Base-by-base conservation (phyloP, 2,888 invertebrate genomes). In the Macrosiphum euphorbiae region DNA sequence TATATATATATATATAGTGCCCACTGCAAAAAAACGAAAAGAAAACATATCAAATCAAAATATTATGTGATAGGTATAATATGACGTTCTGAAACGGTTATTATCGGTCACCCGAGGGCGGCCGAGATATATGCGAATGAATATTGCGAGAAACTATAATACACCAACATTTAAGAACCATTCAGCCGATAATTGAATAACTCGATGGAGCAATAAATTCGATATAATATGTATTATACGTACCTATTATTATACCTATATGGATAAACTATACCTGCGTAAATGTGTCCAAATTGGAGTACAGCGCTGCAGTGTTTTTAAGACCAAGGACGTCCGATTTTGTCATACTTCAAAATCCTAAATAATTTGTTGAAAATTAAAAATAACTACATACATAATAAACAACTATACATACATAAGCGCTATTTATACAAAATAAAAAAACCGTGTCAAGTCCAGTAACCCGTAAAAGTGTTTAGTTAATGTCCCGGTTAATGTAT, bases 291-390 rank as follows among this genome's bases (percentile, higher is more conserved):
- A 44, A 91, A 86, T 92, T 44, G 47, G 87, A 87, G 50, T 92
- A 92, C 0, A 44, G 50, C 41, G 26, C 16, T 16, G 41, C 16
- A 26, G 41, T 84, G 24, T 90, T 90, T 91, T 52, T 78, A 78
- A 92, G 41, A 44, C 92, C 92, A 92, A 92, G 92, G 92, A 88
- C 92, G 78, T 88, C 52, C 24, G 78, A 88, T 92, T 92, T 88
- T 88, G 88, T 52, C 92, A 92, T 88, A 88, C 44, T 50, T 44
- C n/a, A 41, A 44, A 52, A 88, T 44, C 84, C 55, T 78, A 78
- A 78, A 92, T 78, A 41, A 4, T 92, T 88, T 88, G 52, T 26
- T 88, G 52, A 92, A 88, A 92, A 88, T 87, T 87, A 87, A 92
- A 61, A 87, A 92, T 47, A 92, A 92, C 86, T 61, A 55, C 44